A percentile compares a stretch with the other conserved stretches of the same genome.
Evolutionary conservation across 2,113 vertebrate species (phyloP).

Genomic region (Oncorhynchus clarkii): DNA sequence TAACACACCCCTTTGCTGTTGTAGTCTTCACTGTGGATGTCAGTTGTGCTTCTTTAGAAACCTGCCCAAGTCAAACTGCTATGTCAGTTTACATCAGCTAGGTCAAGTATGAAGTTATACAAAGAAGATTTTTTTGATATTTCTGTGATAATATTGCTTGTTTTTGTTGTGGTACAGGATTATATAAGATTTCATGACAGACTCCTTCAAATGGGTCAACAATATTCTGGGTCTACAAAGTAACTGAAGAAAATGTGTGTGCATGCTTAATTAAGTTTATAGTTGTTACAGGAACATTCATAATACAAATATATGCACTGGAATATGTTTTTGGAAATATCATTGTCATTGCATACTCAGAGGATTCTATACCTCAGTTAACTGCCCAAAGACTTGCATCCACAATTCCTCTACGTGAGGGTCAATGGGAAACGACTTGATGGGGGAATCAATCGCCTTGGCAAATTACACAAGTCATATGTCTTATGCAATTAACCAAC

Average conservation of each 20-base stretch:
- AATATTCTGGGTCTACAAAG: too few relatives aligned
- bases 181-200: too few relatives aligned
- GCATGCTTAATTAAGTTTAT: too few relatives aligned
- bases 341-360: too few relatives aligned
- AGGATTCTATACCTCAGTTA: constrained; percentile 76
- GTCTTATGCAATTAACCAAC: not conserved
- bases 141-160: not conserved
- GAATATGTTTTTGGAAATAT: too few relatives aligned
- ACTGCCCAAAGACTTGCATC: constrained; percentile 83
- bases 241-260: too few relatives aligned
- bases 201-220: too few relatives aligned
- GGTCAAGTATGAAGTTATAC: too few relatives aligned
- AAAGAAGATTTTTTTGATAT: not conserved
- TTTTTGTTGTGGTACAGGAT: too few relatives aligned
- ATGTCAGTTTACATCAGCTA: constrained; percentile 46
- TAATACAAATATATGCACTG: too few relatives aligned
- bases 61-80: constrained; percentile 82
- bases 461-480: constrained; percentile 65
- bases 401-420: constrained; percentile 77
- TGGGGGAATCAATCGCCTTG: constrained; percentile 85
- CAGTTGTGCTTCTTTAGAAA: constrained; percentile 75
- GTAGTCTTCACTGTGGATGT: constrained; percentile 79
- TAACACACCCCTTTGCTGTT: constrained; percentile 74
- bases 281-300: too few relatives aligned
- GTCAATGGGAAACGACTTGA: constrained; percentile 78